Evolutionary conservation across 2,113 vertebrate genomes (phyloP), one percentile per base, ranked within the genome.

Genomic region (Pheucticus melanocephalus): DNA sequence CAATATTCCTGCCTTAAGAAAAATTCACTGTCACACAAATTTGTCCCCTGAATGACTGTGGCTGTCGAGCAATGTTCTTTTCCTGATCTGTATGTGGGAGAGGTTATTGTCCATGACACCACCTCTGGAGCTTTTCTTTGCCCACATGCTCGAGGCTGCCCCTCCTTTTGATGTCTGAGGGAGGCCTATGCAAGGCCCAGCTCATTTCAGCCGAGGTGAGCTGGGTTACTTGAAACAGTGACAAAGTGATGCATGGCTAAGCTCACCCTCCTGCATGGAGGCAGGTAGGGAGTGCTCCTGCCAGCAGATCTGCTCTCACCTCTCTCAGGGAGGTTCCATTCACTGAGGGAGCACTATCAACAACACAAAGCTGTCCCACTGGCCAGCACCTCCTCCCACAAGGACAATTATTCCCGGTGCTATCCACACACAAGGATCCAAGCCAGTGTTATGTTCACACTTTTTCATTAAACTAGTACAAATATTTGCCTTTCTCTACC

Each of bases 401-500:
- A 71, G 18, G n/a, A 50, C 47, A 69, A 33, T 66, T 82, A 48
- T 37, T 87, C 82, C 78, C 64, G 71, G 60, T 2, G 57, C 47
- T 85, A 60, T 60, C 27, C 87, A 59, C 27, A 27, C 16, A 44
- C 0, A 0, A 82, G 78, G 44, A 82, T 63, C 40, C 0, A 0
- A 88, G 84, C 70, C 71, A 92, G 40, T 20, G 47, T 40, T 90
- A 83, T 9, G 47, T 83, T 86, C 82, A 90, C 54, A 72, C 45
- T 88, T 92, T 83, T 35, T 81, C n/a, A 90, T 75, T 94, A 86
- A 91, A 82, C 28, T 47, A 64, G 31, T 82, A 53, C 51, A 92
- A 95, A 51, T 59, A 88, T 80, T 90, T 94, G 59, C 66, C 44
- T 76, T 92, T 92, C 64, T 83, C 47, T 86, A 91, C 69, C 65